phyloP scores from a whole-genome alignment of 2,888 invertebrate genomes.

The Isoperla grammatica region DNA sequence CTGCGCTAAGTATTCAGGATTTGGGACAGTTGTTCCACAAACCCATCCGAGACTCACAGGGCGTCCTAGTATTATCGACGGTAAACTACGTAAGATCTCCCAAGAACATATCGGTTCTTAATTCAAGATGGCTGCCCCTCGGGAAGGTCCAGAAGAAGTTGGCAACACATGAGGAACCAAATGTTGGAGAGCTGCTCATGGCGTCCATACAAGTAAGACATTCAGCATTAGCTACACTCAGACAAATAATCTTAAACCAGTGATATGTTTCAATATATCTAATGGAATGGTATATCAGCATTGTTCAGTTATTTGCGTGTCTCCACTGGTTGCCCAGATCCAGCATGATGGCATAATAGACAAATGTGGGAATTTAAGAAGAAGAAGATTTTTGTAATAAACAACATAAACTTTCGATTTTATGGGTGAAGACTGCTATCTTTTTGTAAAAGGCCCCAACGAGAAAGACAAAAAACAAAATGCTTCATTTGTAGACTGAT shows the following conservation, averaged over 20 bases:
- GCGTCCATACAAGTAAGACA: slow-evolving; percentile 67
- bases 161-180: slow-evolving; percentile 65
- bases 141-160: slow-evolving; percentile 77
- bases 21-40: slow-evolving; percentile 92
- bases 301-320: too few relatives aligned
- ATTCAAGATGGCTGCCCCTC: slow-evolving; percentile 88
- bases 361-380: too few relatives aligned
- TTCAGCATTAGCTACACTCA: too few relatives aligned
- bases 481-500: too few relatives aligned
- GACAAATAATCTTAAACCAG: background rate
- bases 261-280: background rate
- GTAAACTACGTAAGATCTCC: slow-evolving; percentile 74
- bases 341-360: too few relatives aligned
- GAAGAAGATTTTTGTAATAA: too few relatives aligned
- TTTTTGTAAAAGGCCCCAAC: too few relatives aligned
- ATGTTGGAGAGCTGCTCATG: slow-evolving; percentile 77
- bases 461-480: too few relatives aligned
- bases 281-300: background rate
- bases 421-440: too few relatives aligned
- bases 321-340: too few relatives aligned
- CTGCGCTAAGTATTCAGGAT: slow-evolving; percentile 84
- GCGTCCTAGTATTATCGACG: slow-evolving; percentile 85
- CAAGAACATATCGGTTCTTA: slow-evolving; percentile 82
- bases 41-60: slow-evolving; percentile 81
- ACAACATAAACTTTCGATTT: too few relatives aligned